These are phyloP conservation scores for Trichogramma pretiosum DNA, from an alignment of 1,140 invertebrate species.

Conservation along the genomic window DNA sequence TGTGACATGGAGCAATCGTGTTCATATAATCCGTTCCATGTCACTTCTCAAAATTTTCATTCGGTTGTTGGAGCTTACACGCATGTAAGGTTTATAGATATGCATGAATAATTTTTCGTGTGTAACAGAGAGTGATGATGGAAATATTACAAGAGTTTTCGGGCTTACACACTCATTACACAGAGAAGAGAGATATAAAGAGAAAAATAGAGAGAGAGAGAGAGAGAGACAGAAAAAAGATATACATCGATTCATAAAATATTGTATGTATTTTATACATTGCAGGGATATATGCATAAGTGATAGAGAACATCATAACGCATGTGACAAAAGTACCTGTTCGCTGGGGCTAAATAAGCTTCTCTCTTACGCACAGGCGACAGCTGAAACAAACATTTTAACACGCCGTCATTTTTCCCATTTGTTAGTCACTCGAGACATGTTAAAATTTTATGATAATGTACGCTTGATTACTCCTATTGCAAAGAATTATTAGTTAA, in stretches of 20 bases:
- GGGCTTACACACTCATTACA: too few species aligned
- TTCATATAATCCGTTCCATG: too few species aligned
- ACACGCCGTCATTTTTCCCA: constrained; percentile 43
- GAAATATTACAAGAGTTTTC: too few species aligned
- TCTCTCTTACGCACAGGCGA: constrained; percentile 46
- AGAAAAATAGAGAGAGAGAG: constrained; percentile 5
- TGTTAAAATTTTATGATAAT: too few species aligned
- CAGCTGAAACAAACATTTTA: constrained; percentile 49
- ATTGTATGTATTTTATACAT: constrained; percentile 6
- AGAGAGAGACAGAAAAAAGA: constrained; percentile 29
- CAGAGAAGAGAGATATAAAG: too few species aligned
- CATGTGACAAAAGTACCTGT: constrained; percentile 45
- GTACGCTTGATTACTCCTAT: too few species aligned
- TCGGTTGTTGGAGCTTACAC: too few species aligned
- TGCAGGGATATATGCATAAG: constrained; percentile 22
- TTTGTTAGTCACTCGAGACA: constrained; percentile 33
- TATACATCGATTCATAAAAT: constrained; percentile 28
- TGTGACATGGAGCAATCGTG: too few species aligned
- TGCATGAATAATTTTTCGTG: constrained; percentile 22
- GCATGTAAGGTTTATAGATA: too few species aligned
- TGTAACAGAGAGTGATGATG: too few species aligned
- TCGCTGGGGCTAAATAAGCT: constrained; percentile 45
- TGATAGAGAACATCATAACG: constrained; percentile 45
- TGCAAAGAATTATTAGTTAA: too few species aligned
- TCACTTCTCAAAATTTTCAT: too few species aligned